phyloP scores from a whole-genome alignment of 2,888 invertebrate species.

The Clistopyga incitator region DNA sequence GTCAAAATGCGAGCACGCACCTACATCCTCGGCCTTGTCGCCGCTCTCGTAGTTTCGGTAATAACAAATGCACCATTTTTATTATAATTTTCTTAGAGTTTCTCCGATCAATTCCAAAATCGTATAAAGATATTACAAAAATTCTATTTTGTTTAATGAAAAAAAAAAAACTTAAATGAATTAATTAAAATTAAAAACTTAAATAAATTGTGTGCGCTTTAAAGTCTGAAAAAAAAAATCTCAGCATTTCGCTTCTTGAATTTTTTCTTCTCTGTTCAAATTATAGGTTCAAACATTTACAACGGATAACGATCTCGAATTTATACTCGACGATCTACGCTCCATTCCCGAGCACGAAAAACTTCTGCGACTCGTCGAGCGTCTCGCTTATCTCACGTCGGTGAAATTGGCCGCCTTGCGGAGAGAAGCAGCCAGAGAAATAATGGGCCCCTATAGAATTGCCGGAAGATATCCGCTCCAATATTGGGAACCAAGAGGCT shows the following conservation, averaged over 20 bases:
- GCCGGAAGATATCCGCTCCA: too few relatives aligned
- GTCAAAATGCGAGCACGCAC: conserved; percentile 49
- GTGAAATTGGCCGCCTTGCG: too few relatives aligned
- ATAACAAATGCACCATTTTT: conserved; percentile 1
- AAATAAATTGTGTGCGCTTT: too few relatives aligned
- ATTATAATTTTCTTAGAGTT: too few relatives aligned
- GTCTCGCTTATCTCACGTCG: conserved; percentile 63
- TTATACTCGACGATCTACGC: conserved; percentile 60
- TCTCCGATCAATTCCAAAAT: too few relatives aligned
- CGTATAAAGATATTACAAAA: too few relatives aligned
- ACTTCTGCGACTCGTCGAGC: conserved; percentile 63
- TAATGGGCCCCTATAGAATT: too few relatives aligned
- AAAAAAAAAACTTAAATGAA: too few relatives aligned
- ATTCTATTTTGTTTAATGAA: background rate
- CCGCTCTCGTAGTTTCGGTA: conserved; percentile 64
- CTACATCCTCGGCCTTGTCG: conserved; percentile 52
- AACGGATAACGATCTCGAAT: conserved; percentile 4
- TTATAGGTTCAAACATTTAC: conserved; percentile 49
- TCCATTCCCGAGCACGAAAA: conserved; percentile 68
- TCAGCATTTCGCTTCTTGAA: background rate
- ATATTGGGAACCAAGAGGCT: too few relatives aligned
- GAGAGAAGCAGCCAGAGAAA: too few relatives aligned
- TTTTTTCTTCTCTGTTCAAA: background rate
- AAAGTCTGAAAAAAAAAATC: too few relatives aligned
- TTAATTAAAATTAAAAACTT: too few relatives aligned